Base-by-base conservation (phyloP, 2,888 invertebrate species). In the Lepidochitona cinerea region DNA sequence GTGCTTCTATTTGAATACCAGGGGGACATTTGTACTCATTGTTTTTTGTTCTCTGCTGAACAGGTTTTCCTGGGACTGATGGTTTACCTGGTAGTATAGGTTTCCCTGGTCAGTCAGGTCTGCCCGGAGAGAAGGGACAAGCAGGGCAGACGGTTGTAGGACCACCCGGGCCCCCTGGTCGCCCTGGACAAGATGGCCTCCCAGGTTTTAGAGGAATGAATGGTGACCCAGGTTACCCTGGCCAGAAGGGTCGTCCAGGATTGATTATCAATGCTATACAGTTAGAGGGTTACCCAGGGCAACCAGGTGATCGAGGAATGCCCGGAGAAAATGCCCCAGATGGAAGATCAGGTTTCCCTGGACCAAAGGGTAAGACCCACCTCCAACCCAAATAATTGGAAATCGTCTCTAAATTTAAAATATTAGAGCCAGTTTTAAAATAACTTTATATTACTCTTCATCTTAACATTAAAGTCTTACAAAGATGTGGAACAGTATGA, bases 71-170 rank as follows among this genome's bases (percentile, higher is more conserved):
- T 74, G 87, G 87, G 41, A 75, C 83, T 70, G 85, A 87, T 81
- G 89, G 89, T 23, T 68, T 83, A 37, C 81, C 84, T 23, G 89
- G 77, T 52, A 53, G 37, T 1, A n/a, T 33, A 29, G 79, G 79
- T 32, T 69, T 70, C 41, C 72, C 67, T 12, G 79, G 79, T 33
- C 41, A 49, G 12, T 59, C 59, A 7, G 77, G 77, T 29, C 41
- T 7, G 33, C 72, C 75, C 32, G 68, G 67, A 37, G 67, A 70
- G 65, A 36, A 54, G 14, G 77, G 77, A 9, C 33, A 7, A 7
- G 70, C 75, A 14, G 68, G 67, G 5, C 54, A 70, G 59, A 86
- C 85, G 76, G 84, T 84, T 32, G 79, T 81, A 64, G 92, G 92
- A 70, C 87, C 72, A 1, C 82, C 81, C 37, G 87, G 87, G 72